A percentile compares a stretch with the other conserved stretches of the same genome.
These are phyloP conservation scores for Peromyscus polionotus DNA, from an alignment of 2,113 vertebrate genomes.

Conservation along the genomic window DNA sequence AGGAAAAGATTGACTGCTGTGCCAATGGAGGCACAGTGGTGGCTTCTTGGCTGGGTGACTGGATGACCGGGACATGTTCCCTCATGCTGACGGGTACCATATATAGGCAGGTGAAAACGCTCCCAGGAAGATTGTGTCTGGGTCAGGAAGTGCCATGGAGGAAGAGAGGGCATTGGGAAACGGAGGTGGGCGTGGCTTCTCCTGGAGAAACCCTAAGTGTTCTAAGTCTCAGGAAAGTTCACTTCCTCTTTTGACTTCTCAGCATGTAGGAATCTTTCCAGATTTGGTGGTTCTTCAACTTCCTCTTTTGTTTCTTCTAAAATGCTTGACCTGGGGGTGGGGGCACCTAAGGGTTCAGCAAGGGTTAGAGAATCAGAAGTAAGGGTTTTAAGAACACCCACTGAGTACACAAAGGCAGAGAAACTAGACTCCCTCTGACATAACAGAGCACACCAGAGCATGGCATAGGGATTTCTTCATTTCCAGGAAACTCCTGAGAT, in stretches of 20 bases:
- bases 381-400: neutral
- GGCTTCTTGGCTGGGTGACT: neutral
- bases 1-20: neutral
- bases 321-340: neutral
- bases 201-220: neutral
- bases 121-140: rapidly evolving
- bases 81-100: neutral
- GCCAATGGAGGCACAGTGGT: neutral
- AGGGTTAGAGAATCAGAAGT: neutral
- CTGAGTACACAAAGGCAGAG: neutral
- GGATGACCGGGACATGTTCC: neutral
- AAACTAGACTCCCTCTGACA: neutral
- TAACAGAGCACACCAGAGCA: rapidly evolving
- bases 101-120: rapidly evolving
- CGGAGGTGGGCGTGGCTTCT: neutral
- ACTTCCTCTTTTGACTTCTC: neutral
- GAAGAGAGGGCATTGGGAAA: neutral
- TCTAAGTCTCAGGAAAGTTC: neutral
- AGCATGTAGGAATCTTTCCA: neutral
- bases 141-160: neutral
- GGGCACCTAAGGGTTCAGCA: neutral
- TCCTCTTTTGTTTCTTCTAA: constrained; percentile 32
- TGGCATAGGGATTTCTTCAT: neutral
- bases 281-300: neutral
- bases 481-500: neutral